Base-by-base conservation (phyloP, 2,797 vertebrate species). In the Mareca penelope region DNA sequence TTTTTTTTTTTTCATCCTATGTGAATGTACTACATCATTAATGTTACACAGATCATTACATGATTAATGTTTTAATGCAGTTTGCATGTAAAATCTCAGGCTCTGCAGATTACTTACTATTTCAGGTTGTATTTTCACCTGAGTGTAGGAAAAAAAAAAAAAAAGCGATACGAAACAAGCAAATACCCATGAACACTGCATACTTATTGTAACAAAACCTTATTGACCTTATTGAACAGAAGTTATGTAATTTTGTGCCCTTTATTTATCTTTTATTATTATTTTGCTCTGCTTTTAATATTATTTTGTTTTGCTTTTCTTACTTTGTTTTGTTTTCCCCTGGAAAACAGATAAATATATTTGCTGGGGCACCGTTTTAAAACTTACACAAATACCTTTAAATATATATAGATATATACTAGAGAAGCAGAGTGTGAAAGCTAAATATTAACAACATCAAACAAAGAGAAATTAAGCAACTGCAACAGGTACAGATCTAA, bases 401-500 rank as follows among this genome's bases (percentile, higher is more conserved):
- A 91, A 93, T 85, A 61, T 72, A 65, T 94, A 77, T 88, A 78
- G n/a, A 80, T 59, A 72, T 39, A 35, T 35, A 94, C 95, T n/a
- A 60, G 72, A 95, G 63, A 85, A 90, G 76, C 73, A 88, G 79
- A 90, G 82, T 7, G 1, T 69, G 81, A 84, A 63, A 57, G 28
- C n/a, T 75, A 73, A 78, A 65, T 79, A 91, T 89, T 68, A 80
- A 67, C 84, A 95, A 93, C 84, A 96, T 97, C 94, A 97, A 96
- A 97, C 67, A 86, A 80, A 94, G 77, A 76, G 87, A 97, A 96
- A 93, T 94, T 91, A 96, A 97, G 89, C 70, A 90, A 84, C 56
- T 85, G 95, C 93, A 97, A 96, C 91, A 98, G 95, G 96, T 97
- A 96, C 21, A 80, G 93, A 97, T 97, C 97, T 95, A 78, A 98